Conservation (phyloP, 2,113 vertebrate species). For the Cromileptes altivelis region DNA sequence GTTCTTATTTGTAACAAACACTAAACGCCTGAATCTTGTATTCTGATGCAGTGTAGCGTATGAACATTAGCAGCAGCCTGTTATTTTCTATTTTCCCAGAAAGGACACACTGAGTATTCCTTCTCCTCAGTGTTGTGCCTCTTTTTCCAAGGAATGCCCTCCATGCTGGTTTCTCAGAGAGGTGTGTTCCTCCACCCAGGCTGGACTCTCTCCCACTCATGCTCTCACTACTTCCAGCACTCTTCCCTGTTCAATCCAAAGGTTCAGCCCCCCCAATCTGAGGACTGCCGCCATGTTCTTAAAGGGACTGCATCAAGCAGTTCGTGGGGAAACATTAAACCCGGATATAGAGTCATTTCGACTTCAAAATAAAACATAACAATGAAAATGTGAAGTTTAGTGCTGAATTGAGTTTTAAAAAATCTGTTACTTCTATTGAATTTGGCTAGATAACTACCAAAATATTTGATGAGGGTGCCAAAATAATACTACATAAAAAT, state of each 20-base stretch:
- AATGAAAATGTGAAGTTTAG: neutral
- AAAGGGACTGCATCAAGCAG: conserved; percentile 18
- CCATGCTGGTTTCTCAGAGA: conserved; percentile 5
- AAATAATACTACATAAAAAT: too few relatives aligned
- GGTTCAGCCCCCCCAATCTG: conserved; percentile 18
- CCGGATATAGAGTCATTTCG: conserved; percentile 6
- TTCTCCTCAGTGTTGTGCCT: neutral
- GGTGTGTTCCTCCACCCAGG: conserved; percentile 32
- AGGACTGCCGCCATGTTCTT: conserved; percentile 71
- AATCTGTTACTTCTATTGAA: too few relatives aligned
- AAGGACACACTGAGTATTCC: neutral
- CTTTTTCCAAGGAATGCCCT: neutral
- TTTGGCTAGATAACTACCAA: too few relatives aligned
- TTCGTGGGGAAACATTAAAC: neutral
- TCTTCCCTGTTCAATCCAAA: conserved; percentile 12
- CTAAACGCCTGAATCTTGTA: neutral
- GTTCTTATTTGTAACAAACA: neutral
- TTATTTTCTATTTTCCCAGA: neutral
- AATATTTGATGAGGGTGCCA: too few relatives aligned
- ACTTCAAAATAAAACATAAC: conserved; percentile 68
- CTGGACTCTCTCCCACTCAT: neutral
- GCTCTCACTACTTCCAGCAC: conserved; percentile 13
- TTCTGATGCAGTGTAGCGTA: neutral
- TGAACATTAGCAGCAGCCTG: neutral
- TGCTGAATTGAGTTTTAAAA: too few relatives aligned